Percentiles rank a stretch among this genome's conserved stretches.
Evolutionary conservation across 2,113 vertebrate species (phyloP).

Genomic region (Microcebus murinus): DNA sequence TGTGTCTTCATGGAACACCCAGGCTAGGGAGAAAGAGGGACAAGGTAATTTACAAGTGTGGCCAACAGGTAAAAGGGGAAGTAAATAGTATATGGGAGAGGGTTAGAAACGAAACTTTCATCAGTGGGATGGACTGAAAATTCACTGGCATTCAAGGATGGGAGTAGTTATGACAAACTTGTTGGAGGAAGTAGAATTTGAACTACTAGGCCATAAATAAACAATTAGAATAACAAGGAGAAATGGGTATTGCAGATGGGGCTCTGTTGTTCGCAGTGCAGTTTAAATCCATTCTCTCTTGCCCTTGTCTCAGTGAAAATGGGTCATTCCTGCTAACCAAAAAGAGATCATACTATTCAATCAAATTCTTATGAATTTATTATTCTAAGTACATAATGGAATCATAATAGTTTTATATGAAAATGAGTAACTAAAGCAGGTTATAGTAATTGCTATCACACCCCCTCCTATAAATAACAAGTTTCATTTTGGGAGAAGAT

Average conservation of each 20-base stretch:
- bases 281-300: background rate
- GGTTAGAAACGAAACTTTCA: background rate
- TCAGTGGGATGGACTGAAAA: background rate
- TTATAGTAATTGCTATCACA: background rate
- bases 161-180: background rate
- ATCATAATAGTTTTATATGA: background rate
- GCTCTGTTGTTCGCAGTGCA: background rate
- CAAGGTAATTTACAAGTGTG: background rate
- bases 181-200: background rate
- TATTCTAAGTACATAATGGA: background rate
- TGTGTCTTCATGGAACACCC: background rate
- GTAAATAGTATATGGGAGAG: background rate
- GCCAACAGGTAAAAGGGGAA: background rate
- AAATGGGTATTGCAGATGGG: background rate
- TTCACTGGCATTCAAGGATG: background rate
- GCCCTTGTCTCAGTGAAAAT: background rate
- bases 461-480: background rate
- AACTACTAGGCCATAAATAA: background rate
- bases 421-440: background rate
- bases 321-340: background rate
- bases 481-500: background rate
- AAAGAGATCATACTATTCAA: background rate
- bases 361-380: background rate
- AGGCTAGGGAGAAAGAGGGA: background rate
- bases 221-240: background rate